Percentiles rank a stretch among this genome's conserved stretches.
Evolutionary conservation across 2,113 vertebrate genomes (phyloP).

Genomic region (Tetrao urogallus): DNA sequence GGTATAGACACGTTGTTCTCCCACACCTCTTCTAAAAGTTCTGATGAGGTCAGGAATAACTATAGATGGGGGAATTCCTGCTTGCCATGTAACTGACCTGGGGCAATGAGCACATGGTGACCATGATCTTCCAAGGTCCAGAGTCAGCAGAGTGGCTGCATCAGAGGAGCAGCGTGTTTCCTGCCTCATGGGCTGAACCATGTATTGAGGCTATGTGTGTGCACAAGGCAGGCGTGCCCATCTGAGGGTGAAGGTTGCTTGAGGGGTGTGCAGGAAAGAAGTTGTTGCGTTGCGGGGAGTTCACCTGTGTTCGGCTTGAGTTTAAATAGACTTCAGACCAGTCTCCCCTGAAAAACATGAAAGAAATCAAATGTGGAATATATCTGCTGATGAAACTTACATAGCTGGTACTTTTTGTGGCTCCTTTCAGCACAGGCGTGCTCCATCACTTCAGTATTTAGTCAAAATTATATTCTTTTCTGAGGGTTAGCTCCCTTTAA

Average conservation of each 20-base stretch:
- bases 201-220: neutral
- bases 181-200: accelerated
- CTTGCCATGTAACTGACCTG: neutral
- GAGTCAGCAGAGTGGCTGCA: neutral
- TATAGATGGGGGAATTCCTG: neutral
- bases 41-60: neutral
- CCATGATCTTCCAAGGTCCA: neutral
- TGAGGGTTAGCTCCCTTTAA: neutral
- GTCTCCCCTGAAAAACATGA: neutral
- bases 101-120: accelerated
- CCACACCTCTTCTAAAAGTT: neutral
- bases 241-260: neutral
- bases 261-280: neutral
- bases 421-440: neutral
- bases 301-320: neutral
- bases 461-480: neutral
- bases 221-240: neutral
- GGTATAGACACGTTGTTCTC: neutral
- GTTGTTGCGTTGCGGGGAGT: accelerated
- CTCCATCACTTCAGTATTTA: neutral
- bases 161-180: neutral
- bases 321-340: neutral
- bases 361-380: neutral
- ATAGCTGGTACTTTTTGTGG: neutral
- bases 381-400: neutral